Evolutionary conservation across 2,888 invertebrate genomes (phyloP).

Genomic region (Drosophila birchii): DNA sequence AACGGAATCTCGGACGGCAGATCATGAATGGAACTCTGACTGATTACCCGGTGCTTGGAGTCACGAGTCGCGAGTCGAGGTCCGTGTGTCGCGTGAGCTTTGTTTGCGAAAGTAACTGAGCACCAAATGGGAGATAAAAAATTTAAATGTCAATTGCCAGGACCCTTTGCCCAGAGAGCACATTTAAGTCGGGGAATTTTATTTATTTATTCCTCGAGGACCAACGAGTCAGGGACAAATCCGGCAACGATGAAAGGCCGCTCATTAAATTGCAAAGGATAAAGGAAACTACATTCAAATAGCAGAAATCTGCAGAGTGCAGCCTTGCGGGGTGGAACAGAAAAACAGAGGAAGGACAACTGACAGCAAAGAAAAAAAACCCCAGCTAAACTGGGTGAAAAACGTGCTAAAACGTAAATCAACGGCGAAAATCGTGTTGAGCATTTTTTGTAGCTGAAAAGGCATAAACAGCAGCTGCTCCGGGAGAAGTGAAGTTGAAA

Average conservation of each 20-base stretch:
- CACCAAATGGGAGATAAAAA: conserved; percentile 21
- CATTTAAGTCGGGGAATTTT: conserved; percentile 15
- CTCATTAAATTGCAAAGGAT: conserved; percentile 67
- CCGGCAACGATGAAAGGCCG: conserved; percentile 47
- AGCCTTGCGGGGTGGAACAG: conserved; percentile 59
- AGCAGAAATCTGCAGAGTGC: conserved; percentile 58
- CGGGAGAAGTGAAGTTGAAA: conserved; percentile 56
- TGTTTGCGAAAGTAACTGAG: conserved; percentile 28
- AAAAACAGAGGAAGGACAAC: conserved; percentile 13
- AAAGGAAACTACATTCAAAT: conserved; percentile 53
- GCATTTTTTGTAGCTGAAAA: conserved; percentile 60
- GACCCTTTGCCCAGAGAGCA: conserved; percentile 1
- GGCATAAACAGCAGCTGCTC: conserved; percentile 64
- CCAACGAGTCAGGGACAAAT: conserved; percentile 51
- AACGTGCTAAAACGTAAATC: conserved; percentile 80
- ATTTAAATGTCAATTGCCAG: conserved; percentile 26
- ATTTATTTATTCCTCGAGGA: conserved; percentile 24
- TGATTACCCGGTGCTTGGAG: conserved; percentile 36
- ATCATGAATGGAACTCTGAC: conserved; percentile 38
- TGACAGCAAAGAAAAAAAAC: conserved; percentile 41
- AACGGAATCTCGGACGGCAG: conserved; percentile 55
- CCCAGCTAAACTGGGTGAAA: conserved; percentile 61
- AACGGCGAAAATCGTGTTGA: conserved; percentile 79
- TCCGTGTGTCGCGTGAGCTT: conserved; percentile 16
- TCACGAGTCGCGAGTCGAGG: not conserved